Conservation (phyloP, 2,113 vertebrate species). For the Silurus asotus region DNA sequence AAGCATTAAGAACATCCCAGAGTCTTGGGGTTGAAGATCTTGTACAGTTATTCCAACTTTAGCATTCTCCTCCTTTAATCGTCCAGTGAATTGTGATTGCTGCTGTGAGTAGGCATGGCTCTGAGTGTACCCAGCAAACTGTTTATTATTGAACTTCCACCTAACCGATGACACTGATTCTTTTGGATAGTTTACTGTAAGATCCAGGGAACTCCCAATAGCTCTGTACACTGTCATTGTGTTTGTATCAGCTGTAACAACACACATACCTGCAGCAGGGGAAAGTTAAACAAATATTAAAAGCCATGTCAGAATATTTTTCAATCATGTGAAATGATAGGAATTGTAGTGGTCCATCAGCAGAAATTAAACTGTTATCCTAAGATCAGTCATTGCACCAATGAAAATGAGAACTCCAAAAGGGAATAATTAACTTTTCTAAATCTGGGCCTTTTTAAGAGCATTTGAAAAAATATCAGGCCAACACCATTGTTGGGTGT, state of each 20-base stretch:
- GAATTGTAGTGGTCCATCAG: too few species aligned
- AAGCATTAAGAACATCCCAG: not conserved
- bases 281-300: not conserved
- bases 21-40: constrained; percentile 1
- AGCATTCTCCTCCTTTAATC: not conserved
- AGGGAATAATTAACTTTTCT: too few species aligned
- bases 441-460: too few species aligned
- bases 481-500: too few species aligned
- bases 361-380: too few species aligned
- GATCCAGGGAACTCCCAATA: not conserved
- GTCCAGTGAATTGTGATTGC: not conserved
- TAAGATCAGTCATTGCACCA: too few species aligned
- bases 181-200: not conserved
- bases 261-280: not conserved
- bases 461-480: too few species aligned
- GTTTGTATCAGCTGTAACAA: not conserved
- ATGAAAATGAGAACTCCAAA: too few species aligned
- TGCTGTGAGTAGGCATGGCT: not conserved
- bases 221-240: not conserved
- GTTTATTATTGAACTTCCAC: not conserved
- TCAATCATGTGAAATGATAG: too few species aligned
- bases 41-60: not conserved
- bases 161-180: not conserved
- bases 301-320: too few species aligned
- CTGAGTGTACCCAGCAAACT: not conserved